phyloP scores from a whole-genome alignment of 2,797 vertebrate species.

The Fistularia tabacaria region DNA sequence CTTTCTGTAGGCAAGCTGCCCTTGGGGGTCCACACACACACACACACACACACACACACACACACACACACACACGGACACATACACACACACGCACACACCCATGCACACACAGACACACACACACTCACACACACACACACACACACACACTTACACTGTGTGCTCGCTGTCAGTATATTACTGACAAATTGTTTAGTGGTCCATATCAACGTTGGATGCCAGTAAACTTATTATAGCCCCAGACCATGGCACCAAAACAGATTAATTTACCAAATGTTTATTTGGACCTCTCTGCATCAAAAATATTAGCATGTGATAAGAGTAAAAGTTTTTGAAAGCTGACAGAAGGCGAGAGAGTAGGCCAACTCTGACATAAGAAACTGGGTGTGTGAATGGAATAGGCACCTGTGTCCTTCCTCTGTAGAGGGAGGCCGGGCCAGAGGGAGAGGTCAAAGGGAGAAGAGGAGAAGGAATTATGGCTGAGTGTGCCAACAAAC shows the following conservation, averaged over 20 bases:
- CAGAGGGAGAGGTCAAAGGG: conserved; percentile 64
- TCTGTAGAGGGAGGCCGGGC: conserved; percentile 63
- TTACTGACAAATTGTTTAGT: conserved; percentile 37
- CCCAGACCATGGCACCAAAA: conserved; percentile 13
- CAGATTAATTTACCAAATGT: conserved; percentile 65
- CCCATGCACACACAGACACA: conserved; percentile 21
- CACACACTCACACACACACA: neutral
- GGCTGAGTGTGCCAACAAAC: conserved; percentile 75
- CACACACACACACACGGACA: conserved; percentile 4
- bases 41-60: conserved; percentile 11
- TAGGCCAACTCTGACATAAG: conserved; percentile 46
- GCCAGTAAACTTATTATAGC: conserved; percentile 69
- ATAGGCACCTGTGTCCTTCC: conserved; percentile 71
- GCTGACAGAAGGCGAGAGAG: conserved; percentile 19
- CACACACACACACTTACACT: conserved; percentile 22
- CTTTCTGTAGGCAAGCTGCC: conserved; percentile 69
- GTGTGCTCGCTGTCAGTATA: conserved; percentile 12
- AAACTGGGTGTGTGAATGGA: conserved; percentile 34
- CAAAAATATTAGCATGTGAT: conserved; percentile 26
- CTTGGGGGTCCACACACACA: conserved; percentile 42
- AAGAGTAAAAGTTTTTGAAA: neutral
- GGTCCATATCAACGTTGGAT: conserved; percentile 34
- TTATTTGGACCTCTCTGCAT: conserved; percentile 33
- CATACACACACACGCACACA: conserved; percentile 17
- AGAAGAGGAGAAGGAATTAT: conserved; percentile 71